These are phyloP conservation scores for Equus przewalskii DNA, from an alignment of 2,113 vertebrate species.

Conservation along the genomic window DNA sequence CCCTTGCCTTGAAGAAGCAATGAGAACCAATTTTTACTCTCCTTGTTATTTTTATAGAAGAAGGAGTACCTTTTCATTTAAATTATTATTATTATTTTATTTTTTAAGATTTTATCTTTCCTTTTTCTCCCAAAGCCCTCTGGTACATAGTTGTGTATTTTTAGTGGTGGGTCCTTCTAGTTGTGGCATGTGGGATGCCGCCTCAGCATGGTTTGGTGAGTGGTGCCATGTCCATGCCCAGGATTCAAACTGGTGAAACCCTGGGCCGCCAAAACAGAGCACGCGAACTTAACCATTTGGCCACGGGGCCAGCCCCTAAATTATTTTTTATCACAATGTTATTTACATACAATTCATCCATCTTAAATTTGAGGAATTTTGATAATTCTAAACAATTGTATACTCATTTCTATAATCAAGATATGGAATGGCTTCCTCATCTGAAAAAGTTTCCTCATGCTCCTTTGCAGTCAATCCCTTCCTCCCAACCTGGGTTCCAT, in stretches of 20 bases:
- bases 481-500: no score
- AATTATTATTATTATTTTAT: neutral
- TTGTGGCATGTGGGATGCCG: no score
- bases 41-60: neutral
- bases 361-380: conserved; percentile 23
- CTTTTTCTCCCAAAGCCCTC: no score
- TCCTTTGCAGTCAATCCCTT: neutral
- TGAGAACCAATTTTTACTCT: neutral
- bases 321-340: neutral
- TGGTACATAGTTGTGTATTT: no score
- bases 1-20: neutral
- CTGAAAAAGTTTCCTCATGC: neutral
- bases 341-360: neutral
- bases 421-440: neutral
- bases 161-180: no score
- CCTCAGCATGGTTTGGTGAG: no score
- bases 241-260: no score
- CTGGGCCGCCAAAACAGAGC: no score
- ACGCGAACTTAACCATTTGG: no score
- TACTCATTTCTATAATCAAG: neutral
- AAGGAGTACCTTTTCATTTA: neutral
- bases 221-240: no score
- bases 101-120: no score
- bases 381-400: neutral
- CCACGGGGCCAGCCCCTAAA: no score